Base-by-base conservation (phyloP, 2,888 invertebrate species). In the Herminia tarsipennalis region DNA sequence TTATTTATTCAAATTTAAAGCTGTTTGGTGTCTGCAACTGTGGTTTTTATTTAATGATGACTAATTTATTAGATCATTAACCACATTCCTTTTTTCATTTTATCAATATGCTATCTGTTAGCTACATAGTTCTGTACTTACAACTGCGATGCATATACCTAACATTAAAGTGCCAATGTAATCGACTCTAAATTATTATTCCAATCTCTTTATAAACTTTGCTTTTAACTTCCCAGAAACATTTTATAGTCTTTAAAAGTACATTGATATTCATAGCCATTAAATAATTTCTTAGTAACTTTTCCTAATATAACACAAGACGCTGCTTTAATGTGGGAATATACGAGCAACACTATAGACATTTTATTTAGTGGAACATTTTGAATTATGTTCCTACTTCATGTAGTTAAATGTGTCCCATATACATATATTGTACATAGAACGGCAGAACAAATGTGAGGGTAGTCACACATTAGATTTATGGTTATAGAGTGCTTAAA, bases 201-300 rank as follows among this genome's bases (percentile, higher is more conserved):
- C 52, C 66, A 65, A 65, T 61, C 57, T 61, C 57, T 61, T 61
- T 56, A 65, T 61, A 61, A 65, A 61, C 62, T 49, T 65, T 47
- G 56, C 66, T 61, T 61, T 61, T 43, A 56, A 65, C 51, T 46
- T 56, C 34, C 30, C 48, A 56, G 62, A 49, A 42, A 29, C 34
- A 45, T 61, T 60, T 65, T 56, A 61, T 61, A 61, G 62, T 56
- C 29, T 56, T 65, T 51, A 51, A 45, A 25, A 32, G 62, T 52
- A 65, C 57, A 48, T 61, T 61, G 66, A 65, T 61, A 61, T 61
- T 61, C 60, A 65, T 61, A 65, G 61, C 45, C 42, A 38, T 65
- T 48, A 61, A 65, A 61, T 38, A 43, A 43, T 61, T 56, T 48
- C 45, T 52, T 35, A 39, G 66, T 47, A 51, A 56, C 62, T 51